Evolutionary conservation across 2,888 invertebrate species (phyloP).

Genomic region (Idaea biselata): DNA sequence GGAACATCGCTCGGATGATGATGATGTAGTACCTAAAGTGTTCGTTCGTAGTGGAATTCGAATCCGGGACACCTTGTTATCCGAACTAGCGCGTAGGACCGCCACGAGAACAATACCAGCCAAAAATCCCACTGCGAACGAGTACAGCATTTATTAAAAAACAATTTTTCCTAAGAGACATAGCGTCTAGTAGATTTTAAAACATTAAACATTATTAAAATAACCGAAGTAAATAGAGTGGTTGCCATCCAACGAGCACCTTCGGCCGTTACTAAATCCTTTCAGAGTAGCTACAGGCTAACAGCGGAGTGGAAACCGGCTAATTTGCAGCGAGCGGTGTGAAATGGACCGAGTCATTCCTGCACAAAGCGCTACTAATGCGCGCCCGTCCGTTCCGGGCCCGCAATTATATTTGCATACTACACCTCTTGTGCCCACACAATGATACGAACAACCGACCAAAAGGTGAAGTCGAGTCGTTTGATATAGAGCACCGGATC

Average conservation of each 20-base stretch:
- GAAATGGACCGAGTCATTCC: conserved; percentile 72
- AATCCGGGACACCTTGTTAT: no score
- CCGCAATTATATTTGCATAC: conserved; percentile 76
- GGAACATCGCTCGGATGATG: no score
- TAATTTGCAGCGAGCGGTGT: conserved; percentile 63
- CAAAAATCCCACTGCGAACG: no score
- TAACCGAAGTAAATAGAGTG: background rate
- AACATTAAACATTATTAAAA: no score
- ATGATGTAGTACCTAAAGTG: no score
- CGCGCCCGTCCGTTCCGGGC: conserved; percentile 58
- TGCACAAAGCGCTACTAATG: conserved; percentile 72
- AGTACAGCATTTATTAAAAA: no score
- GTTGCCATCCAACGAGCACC: conserved; percentile 18
- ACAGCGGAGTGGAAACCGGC: conserved; percentile 52
- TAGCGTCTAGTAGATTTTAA: no score
- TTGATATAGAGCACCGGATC: conserved; percentile 23
- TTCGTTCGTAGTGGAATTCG: no score
- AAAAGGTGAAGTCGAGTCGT: conserved; percentile 46
- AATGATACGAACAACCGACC: conserved; percentile 43
- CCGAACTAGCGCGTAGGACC: no score
- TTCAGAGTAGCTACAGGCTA: conserved; percentile 31
- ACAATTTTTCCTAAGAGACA: no score
- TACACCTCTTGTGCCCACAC: conserved; percentile 49
- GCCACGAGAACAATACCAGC: no score
- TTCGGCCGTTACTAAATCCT: conserved; percentile 38